Base-by-base conservation (phyloP, 2,888 invertebrate genomes). In the Sinhomidia bicolor region DNA sequence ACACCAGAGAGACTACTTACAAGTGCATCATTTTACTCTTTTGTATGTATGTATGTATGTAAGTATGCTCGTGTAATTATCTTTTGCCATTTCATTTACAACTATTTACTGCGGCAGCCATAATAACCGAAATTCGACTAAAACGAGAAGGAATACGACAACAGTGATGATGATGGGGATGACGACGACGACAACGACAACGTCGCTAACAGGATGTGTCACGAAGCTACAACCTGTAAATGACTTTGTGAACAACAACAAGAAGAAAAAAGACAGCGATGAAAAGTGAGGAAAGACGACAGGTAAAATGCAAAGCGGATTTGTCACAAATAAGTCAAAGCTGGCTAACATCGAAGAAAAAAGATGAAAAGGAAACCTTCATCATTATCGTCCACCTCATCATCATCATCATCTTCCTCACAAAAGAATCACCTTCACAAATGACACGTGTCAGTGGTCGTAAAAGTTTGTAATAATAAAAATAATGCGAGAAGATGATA, bases 401-500 rank as follows among this genome's bases (percentile, higher is more conserved):
- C 14, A 74, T 47, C 47, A 20, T 71, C 29, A 47, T 65, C 62
- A 41, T 20, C 65, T 29, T 54, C 10, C 23, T 51, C 36, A 36
- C n/a, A 20, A 17, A 68, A 3, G 9, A 65, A 32, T 79, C 82
- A 32, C 87, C 74, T 80, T 82, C 74, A 44, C 17, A 41, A 84
- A 68, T 68, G 88, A 88, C 88, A 88, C 88, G 88, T 88, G 88
- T 84, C 88, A 78, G 65, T 41, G 76, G 82, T 76, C 51, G 57
- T 32, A 83, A 88, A 79, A 54, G 79, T 54, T 84, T 79, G 83
- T 83, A 68, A 79, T 68, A 74, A 79, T 60, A 32, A 79, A 36
- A 9, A 41, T 9, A 76, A 36, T 36, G 7, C 36, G 3, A 36
- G 7, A 5, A 36, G 36, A 7, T 5, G 36, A 36, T 36, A 7